Percentiles rank a stretch among this genome's conserved stretches.
These are phyloP conservation scores for Hoplostethus atlanticus DNA, from an alignment of 2,797 vertebrate genomes.

Conservation along the genomic window DNA sequence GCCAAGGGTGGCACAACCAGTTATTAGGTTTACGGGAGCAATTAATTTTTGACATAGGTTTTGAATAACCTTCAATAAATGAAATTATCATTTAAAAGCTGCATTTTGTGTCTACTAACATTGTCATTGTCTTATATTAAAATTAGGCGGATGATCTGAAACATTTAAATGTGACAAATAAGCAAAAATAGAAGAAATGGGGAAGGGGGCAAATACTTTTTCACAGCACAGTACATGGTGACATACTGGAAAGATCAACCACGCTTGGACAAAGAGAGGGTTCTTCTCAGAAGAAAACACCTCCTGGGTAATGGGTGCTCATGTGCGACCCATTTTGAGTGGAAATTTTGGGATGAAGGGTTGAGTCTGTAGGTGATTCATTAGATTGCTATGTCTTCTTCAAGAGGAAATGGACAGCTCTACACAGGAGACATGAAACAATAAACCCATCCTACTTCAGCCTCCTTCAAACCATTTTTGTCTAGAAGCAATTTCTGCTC, in stretches of 20 bases:
- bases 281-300: conserved; percentile 69
- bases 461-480: background rate
- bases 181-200: no score
- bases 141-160: no score
- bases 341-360: conserved; percentile 3
- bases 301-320: conserved; percentile 2
- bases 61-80: no score
- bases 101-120: no score
- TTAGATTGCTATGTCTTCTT: conserved; percentile 1
- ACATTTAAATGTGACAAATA: no score
- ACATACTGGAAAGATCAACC: conserved; percentile 16
- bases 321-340: background rate
- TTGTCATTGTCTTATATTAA: no score
- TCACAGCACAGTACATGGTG: background rate
- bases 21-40: no score
- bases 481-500: conserved; percentile 9
- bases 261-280: conserved; percentile 21
- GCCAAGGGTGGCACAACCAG: no score
- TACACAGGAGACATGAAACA: background rate
- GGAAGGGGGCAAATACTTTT: no score
- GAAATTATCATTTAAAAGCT: no score
- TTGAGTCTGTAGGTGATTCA: background rate
- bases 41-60: no score
- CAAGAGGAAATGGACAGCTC: conserved; percentile 11
- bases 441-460: conserved; percentile 15